Conservation (phyloP, 1,140 invertebrate species). For the Choristoneura fumiferana region DNA sequence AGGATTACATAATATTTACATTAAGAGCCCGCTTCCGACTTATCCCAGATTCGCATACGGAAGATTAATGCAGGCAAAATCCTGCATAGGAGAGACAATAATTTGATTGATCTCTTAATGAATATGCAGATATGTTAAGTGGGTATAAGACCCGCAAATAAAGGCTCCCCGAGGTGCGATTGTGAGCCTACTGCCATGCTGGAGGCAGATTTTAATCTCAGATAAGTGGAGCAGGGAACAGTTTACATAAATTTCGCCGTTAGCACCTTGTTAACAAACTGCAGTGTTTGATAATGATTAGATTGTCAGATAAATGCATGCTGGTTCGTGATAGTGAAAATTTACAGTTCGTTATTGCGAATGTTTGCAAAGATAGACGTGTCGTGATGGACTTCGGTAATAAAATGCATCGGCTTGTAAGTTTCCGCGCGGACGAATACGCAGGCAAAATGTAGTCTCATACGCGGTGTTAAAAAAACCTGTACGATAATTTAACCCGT, state of each 20-base stretch:
- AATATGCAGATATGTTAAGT: constrained; percentile 73
- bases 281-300: constrained; percentile 64
- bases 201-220: constrained; percentile 74
- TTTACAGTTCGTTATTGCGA: constrained; percentile 20
- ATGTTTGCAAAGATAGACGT: too few species aligned
- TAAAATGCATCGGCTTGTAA: too few species aligned
- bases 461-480: too few species aligned
- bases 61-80: neutral
- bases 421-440: too few species aligned
- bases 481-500: too few species aligned
- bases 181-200: constrained; percentile 57
- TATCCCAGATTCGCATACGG: constrained; percentile 1
- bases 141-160: constrained; percentile 70
- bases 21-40: neutral
- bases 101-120: constrained; percentile 73
- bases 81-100: constrained; percentile 37
- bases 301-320: constrained; percentile 50
- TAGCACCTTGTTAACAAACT: constrained; percentile 75
- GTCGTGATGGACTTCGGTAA: too few species aligned
- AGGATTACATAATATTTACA: constrained; percentile 15
- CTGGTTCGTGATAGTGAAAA: constrained; percentile 17
- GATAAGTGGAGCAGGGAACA: constrained; percentile 67
- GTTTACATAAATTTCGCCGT: constrained; percentile 76
- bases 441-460: too few species aligned
- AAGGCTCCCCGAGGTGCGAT: constrained; percentile 71